phyloP scores from a whole-genome alignment of 1,140 invertebrate species.

The Drepana arcuata region DNA sequence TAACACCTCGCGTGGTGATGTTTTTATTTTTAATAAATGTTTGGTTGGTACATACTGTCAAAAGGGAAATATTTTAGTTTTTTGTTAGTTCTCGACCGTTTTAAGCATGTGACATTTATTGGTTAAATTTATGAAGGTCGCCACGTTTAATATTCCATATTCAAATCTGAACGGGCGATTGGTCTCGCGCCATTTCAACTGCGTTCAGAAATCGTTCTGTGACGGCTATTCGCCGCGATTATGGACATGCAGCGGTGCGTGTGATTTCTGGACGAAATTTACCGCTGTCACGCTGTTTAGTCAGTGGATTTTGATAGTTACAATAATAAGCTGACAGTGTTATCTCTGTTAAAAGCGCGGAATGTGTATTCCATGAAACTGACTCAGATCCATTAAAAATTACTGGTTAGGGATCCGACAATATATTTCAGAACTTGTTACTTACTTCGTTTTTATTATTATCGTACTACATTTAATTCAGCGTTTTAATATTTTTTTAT shows the following conservation, averaged over 20 bases:
- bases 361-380: no score
- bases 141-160: constrained; percentile 51
- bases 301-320: constrained; percentile 23
- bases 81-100: no score
- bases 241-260: constrained; percentile 32
- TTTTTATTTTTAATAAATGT: no score
- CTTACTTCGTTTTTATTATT: no score
- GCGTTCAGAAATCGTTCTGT: constrained; percentile 37
- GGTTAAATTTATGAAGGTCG: constrained; percentile 65
- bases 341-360: constrained; percentile 30
- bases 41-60: no score
- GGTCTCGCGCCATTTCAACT: constrained; percentile 54
- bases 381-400: no score
- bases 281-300: constrained; percentile 36
- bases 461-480: no score
- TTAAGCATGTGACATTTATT: constrained; percentile 54
- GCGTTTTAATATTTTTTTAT: no score
- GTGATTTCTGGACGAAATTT: constrained; percentile 33
- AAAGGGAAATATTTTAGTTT: no score
- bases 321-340: constrained; percentile 26
- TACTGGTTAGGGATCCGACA: no score
- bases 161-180: constrained; percentile 56
- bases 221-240: constrained; percentile 31
- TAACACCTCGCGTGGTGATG: constrained; percentile 10
- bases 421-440: no score